Evolutionary conservation across 2,888 invertebrate species (phyloP), one percentile per base, ranked within the genome.

Genomic region (Dicycla oo): DNA sequence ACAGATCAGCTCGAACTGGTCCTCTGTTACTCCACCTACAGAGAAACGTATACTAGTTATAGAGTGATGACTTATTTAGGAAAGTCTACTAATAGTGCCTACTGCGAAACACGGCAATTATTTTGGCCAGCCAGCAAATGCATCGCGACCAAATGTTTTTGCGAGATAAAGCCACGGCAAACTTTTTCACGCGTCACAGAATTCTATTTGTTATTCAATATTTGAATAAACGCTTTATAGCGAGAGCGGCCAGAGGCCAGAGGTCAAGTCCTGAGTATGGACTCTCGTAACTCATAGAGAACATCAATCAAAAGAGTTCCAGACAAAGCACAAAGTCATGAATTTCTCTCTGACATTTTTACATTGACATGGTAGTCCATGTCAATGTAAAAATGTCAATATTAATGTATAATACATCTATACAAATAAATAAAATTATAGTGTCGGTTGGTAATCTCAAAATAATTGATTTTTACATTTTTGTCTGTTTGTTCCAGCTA

Each of bases 1-100:
- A 90, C 99, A 99, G 2, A 99, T 93, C 69, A 99, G 91, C 91
- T 99, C 98, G 88, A 98, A 98, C 26, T 97, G 96, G 51, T 98
- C 97, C 53, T 97, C 97, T 2, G 96, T 96, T 3, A 98, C 92
- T 13, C 97, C 97, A 87, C 97, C 98, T 98, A 85, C 0, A 20
- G 43, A 60, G 30, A 62, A 75, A 40, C 43, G 34, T 7, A 69
- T 11, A 53, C 4, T 8, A 23, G 18, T 2, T 40, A 15, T 61
- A 26, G 26, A 56, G 18, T n/a, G 0, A n/a, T n/a, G 7, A 20
- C 1, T 20, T 43, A 26, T 13, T 47, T n/a, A 47, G 7, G 30
- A n/a, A 1, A 15, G 26, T 20, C 3, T 11, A 38, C 6, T 18
- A 43, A 43, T 6, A 20, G 13, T 26, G 26, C 3, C 7, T 45